Evolutionary conservation across 2,797 vertebrate genomes (phyloP), one percentile per base, ranked within the genome.

Genomic region (Rhinatrema bivittatum): DNA sequence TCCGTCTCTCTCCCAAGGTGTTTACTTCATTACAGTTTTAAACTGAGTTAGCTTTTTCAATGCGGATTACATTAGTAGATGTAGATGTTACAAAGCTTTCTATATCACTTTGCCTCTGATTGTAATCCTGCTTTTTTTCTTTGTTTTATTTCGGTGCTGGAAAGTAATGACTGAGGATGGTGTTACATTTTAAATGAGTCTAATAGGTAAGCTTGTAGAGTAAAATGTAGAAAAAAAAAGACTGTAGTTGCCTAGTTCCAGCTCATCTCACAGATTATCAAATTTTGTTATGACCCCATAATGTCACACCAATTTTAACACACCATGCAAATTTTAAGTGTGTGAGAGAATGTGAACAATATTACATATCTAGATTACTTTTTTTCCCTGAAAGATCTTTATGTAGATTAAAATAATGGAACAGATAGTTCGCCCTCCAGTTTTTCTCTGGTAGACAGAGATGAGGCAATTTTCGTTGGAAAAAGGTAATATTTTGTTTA

Each of bases 21-120:
- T 82, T 82, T 71, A 74, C 74, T 70, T 78, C 75, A 77, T 42
- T 63, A 75, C 72, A 70, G 62, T 81, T 79, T 70, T 56, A 70
- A 70, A 36, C 72, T 65, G 59, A 48, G 60, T 66, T 71, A 69
- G 71, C 73, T 33, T 64, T 50, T 58, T 55, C 56, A 72, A 60
- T 35, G 56, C 65, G 69, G 67, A 57, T 67, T 66, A 50, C 44
- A 53, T 53, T 54, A 52, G 63, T 67, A 71, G 74, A 71, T 71
- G 38, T 68, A 72, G 64, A 31, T 56, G 53, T 74, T 62, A 40
- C 54, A 37, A 65, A 64, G 70, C 74, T 74, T 57, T 59, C 48
- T 73, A 53, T 71, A 73, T 62, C 73, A 76, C 63, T 61, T n/a
- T 42, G 65, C 72, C 80, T 78, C 70, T 75, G 68, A 78, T 66